Base-by-base conservation (phyloP, 1,140 invertebrate species). In the Zaprionus vittiger region DNA sequence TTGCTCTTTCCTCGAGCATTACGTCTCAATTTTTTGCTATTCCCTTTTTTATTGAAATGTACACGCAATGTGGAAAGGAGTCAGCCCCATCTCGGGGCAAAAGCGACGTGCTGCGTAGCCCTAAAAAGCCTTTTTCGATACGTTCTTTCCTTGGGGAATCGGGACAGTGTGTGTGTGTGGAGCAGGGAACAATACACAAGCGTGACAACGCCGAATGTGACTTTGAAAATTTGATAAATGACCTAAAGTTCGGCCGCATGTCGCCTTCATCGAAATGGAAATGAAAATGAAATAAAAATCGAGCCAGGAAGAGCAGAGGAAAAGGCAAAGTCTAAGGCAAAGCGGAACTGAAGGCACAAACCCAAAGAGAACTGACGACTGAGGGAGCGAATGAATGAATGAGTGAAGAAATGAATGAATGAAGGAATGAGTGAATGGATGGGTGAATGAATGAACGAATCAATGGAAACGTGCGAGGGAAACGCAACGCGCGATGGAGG, bases 171-270 rank as follows among this genome's bases (percentile, higher is more conserved):
- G 47, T 49, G 17, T 20, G 47, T n/a, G 17, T 20, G 15, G 2
- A 44, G 47, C 17, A 49, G 47, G 62, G 59, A 68, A 78, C 81
- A 78, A 72, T 77, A 73, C 71, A 80, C 47, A 83, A 89, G 85
- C 85, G 85, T 89, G 85, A 89, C 85, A 89, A 89, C 80, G 83
- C 81, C 85, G 85, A 89, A 89, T 89, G 85, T 89, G 85, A 89
- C 85, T 89, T 89, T 90, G 85, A 89, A 89, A 89, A 85, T 89
- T 89, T 89, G 85, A 89, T 89, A 89, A 89, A 89, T 89, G 85
- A 90, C 76, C 86, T 70, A 90, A 90, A 85, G 66, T 75, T 79
- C 49, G 56, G 71, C 34, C 61, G 59, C 34, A 62, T 34, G 63
- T 56, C 26, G 56, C 24, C 37, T 64, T 17, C n/a, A 47, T 47